These are phyloP conservation scores for Chromobotia macracanthus DNA, from an alignment of 2,797 vertebrate genomes.

Conservation along the genomic window DNA sequence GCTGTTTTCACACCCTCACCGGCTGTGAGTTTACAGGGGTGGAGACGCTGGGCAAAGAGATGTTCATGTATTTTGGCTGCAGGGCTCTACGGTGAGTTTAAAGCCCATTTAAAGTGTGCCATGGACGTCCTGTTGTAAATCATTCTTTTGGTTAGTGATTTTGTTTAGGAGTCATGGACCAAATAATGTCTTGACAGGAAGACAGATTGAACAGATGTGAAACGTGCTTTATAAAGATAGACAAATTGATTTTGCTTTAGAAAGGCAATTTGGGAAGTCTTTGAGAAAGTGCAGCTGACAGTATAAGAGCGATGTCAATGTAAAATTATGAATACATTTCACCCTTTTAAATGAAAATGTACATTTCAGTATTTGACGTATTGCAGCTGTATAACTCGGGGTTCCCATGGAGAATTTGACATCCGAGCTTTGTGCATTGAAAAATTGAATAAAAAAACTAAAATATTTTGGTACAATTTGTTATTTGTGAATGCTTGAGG, in stretches of 20 bases:
- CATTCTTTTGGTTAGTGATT: background rate
- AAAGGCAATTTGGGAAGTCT: background rate
- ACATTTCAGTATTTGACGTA: background rate
- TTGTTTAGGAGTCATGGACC: background rate
- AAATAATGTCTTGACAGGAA: background rate
- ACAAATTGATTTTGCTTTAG: background rate
- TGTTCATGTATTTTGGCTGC: conserved; percentile 89
- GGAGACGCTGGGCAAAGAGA: conserved; percentile 90
- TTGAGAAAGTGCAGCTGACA: background rate
- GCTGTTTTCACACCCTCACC: conserved; percentile 53
- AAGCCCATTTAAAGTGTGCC: background rate
- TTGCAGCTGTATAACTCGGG: background rate
- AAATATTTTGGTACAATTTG: background rate
- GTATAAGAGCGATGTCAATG: background rate
- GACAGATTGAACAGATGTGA: conserved; percentile 2
- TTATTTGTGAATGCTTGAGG: background rate
- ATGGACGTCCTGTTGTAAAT: background rate
- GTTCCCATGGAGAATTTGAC: background rate
- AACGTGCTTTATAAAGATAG: background rate
- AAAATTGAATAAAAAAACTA: background rate
- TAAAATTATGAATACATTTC: too few relatives aligned
- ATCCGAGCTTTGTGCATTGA: too few relatives aligned
- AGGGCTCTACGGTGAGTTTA: conserved; percentile 87
- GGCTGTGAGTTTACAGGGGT: conserved; percentile 80
- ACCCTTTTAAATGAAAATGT: background rate